These are phyloP conservation scores for Melanocharis versteri DNA, from an alignment of 2,113 vertebrate genomes.

Conservation along the genomic window DNA sequence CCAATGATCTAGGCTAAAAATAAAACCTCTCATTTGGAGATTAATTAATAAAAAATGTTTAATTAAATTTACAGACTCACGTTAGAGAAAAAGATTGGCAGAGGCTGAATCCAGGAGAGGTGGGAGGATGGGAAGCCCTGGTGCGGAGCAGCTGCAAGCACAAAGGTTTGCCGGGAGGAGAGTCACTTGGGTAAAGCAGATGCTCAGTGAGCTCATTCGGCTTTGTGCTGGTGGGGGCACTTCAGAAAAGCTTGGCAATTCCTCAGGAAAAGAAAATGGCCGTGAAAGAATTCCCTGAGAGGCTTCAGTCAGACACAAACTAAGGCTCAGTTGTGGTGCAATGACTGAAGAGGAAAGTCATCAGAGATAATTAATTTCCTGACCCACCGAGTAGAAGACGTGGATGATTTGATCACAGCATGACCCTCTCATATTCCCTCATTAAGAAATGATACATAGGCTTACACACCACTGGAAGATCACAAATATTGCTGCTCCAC, in stretches of 20 bases:
- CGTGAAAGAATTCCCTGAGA: background rate
- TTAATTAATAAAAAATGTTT: background rate
- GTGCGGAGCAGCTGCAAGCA: background rate
- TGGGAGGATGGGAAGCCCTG: background rate
- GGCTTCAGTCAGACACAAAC: background rate
- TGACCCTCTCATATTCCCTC: background rate
- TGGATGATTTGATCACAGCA: background rate
- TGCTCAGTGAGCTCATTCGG: background rate
- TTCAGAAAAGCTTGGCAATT: background rate
- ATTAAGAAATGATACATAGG: constrained; percentile 1
- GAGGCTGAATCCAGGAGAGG: background rate
- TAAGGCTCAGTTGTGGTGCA: background rate
- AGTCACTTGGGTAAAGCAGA: background rate
- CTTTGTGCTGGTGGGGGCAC: background rate
- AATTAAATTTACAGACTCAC: background rate
- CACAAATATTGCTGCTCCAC: background rate
- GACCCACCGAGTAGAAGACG: background rate
- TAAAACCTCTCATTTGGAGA: background rate
- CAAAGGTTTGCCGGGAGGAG: background rate
- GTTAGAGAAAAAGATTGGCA: background rate
- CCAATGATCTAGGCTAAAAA: background rate
- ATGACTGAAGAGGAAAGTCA: background rate
- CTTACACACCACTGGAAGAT: background rate
- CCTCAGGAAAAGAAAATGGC: background rate
- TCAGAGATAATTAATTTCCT: background rate